Base-by-base conservation (phyloP, 1,140 invertebrate species). In the Orius insidiosus region DNA sequence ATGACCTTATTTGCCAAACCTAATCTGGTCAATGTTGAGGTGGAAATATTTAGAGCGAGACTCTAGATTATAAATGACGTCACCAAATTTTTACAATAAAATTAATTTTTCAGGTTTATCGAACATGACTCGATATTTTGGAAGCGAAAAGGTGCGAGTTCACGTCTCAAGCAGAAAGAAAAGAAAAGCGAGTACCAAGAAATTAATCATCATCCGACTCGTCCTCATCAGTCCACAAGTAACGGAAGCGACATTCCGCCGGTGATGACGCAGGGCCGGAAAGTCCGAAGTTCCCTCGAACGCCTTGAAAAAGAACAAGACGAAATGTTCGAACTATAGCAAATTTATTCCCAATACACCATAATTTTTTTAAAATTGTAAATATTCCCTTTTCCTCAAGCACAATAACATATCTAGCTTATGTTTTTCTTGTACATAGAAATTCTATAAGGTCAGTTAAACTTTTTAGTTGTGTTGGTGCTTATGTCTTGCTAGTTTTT, bases 271-370 rank as follows among this genome's bases (percentile, higher is more conserved):
- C 80, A 85, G 59, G 80, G 80, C 31, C 71, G 75, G 52, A 74
- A 74, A 56, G 75, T 88, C 3, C 74, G 76, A 58, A 80, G 71
- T 49, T 87, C 83, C 2, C 59, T 87, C 35, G 76, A 80, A 60
- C 72, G 80, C 55, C 68, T 86, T 45, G 80, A 87, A 63, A 72
- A 80, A 56, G 73, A 81, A 56, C 83, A 87, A 61, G 84, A 88
- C 56, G 84, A 88, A 60, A 74, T 87, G 60, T 89, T 87, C 61
- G 81, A 89, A 63, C 81, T 88, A 75, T 88, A 85, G 80, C 51
- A 4, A 24, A n/a, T n/a, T n/a, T n/a, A n/a, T n/a, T n/a, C n/a
- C n/a, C n/a, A 24, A 24, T 24, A 24, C 24, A 24, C 24, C 24
- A 24, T 24, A 24, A 51, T n/a, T 41, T 45, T 24, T 7, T 4